Evolutionary conservation across 2,888 invertebrate genomes (phyloP), one percentile per base, ranked within the genome.

Genomic region (Notodonta ziczac): DNA sequence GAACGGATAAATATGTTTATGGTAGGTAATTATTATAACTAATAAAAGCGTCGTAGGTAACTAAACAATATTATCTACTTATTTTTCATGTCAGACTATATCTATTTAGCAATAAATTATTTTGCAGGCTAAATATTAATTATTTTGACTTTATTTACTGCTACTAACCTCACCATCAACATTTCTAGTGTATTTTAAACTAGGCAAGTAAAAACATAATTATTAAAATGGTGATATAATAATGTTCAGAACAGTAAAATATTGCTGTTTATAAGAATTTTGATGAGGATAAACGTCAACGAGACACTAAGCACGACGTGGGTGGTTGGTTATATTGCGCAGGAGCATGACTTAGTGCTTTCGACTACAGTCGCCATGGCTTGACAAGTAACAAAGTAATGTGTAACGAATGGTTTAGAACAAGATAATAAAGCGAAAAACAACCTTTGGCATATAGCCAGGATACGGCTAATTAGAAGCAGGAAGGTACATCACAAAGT

Each of bases 321-420:
- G 88, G 88, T 81, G 87, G 88, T 82, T 66, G 73, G 78, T 77
- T 77, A 76, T 76, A 72, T 76, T 66, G 77, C 80, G 79, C 78
- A 72, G 73, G 77, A 80, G 84, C 81, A 80, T 78, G 78, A 83
- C 77, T 79, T 80, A 80, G 77, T 76, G 78, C 78, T 74, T 55
- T 68, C 69, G 71, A 65, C 72, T 79, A 77, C 83, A 83, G 80
- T 74, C 77, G 76, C 73, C 73, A 77, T 72, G 14, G 71, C 67
- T 69, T 72, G 80, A 82, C 79, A 77, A 76, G 80, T 74, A 5
- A 44, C 10, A 46, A 46, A 46, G n/a, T 76, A 77, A 78, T 80
- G 77, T 66, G 70, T 63, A 46, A 46, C 9, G 70, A 73, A 70
- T 70, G 64, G 56, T 51, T 56, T 58, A 61, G 57, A 51, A 61